Evolutionary conservation across 2,888 invertebrate genomes (phyloP).

Genomic region (Ectemnius continuus): DNA sequence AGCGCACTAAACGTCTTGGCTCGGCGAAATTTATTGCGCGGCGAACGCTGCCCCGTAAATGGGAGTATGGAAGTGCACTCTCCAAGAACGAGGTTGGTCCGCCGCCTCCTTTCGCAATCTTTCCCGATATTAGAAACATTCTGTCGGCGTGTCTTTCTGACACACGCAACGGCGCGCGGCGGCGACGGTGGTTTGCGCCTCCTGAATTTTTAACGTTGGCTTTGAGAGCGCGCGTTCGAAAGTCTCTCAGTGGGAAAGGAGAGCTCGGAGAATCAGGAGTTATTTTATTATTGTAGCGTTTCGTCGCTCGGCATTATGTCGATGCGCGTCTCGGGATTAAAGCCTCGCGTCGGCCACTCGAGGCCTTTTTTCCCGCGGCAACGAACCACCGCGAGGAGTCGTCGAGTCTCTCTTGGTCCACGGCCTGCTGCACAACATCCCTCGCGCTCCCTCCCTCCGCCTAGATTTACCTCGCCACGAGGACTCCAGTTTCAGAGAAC

Average conservation of each 20-base stretch:
- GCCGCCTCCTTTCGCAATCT: not conserved
- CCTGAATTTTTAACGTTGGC: conserved; percentile 36
- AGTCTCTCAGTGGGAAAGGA: too few species aligned
- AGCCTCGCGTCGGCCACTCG: not conserved
- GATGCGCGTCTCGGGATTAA: not conserved
- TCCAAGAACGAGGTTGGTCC: too few species aligned
- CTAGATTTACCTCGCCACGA: conserved; percentile 6
- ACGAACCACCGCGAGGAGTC: conserved; percentile 28
- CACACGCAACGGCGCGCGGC: too few species aligned
- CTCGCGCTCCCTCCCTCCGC: conserved; percentile 20
- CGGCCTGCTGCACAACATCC: conserved; percentile 63
- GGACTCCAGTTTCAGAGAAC: conserved; percentile 33
- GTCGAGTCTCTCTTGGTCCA: conserved; percentile 50
- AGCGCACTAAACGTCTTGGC: conserved; percentile 20
- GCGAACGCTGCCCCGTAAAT: conserved; percentile 32
- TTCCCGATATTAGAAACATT: conserved; percentile 8
- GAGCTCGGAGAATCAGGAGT: too few species aligned
- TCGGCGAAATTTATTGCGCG: too few species aligned
- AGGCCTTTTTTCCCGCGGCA: conserved; percentile 2
- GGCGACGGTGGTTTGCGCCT: conserved; percentile 1
- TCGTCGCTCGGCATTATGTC: too few species aligned
- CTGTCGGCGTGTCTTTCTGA: not conserved
- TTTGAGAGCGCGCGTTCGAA: conserved; percentile 1
- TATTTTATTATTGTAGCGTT: too few species aligned
- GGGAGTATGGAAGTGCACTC: conserved; percentile 31